Evolutionary conservation across 2,888 invertebrate species (phyloP), one percentile per base, ranked within the genome.

Genomic region (Clitarchus hookeri): DNA sequence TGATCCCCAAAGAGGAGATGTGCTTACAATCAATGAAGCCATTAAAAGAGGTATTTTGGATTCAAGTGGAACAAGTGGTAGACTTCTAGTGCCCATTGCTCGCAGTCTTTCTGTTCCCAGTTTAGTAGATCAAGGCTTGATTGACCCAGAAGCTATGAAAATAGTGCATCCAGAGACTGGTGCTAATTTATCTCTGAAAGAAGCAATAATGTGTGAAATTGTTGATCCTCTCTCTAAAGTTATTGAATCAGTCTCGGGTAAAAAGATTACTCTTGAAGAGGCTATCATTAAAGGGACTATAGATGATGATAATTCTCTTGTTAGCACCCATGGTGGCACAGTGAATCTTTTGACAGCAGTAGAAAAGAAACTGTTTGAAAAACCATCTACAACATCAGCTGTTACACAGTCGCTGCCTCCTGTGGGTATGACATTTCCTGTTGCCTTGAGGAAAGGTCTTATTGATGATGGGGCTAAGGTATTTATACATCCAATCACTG

Each of bases 111-210:
- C 97, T 0, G 93, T 98, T 89, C 96, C 97, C 16, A 97, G 97
- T 92, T 93, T 98, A 83, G 94, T 97, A 88, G 94, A 95, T 88
- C 97, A 98, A 92, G 98, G 98, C 84, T 93, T 98, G 54, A 94
- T 98, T 88, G 96, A 97, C 90, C 94, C 94, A 8, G 91, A 92
- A 53, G 94, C 94, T 23, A 94, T 95, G 88, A 96, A 95, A 92
- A 95, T 97, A 87, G 94, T 98, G 88, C 98, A 98, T 91, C 97
- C 98, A 3, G 97, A 97, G 92, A 96, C 96, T 36, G 98, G 98
- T 3, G 94, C 93, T 88, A 94, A 95, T 88, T 92, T 98, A 85
- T 95, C 95, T 86, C 92, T 98, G 87, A 93, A 95, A 89, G 96
- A 98, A 93, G 97, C 98, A 44, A 96, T 98, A 85, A 94, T 96